Evolutionary conservation across 2,888 invertebrate species (phyloP), one percentile per base, ranked within the genome.

Genomic region (Homarus gammarus): DNA sequence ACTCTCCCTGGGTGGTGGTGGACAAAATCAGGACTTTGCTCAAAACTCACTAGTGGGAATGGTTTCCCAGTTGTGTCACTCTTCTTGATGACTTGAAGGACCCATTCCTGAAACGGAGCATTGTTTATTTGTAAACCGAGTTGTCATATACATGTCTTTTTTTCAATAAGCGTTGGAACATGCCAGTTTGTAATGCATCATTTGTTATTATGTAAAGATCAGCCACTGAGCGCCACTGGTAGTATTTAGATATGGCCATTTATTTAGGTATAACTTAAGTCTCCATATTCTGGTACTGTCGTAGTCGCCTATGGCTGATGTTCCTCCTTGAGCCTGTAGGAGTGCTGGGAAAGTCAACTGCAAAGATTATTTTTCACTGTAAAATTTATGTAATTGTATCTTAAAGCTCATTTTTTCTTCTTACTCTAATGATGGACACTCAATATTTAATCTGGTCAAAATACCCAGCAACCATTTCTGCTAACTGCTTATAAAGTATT

Each of bases 291-390:
- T 70, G 44, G 78, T 33, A 33, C 56, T 33, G 36, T 56, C 77
- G 33, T 33, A 33, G 56, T 78, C 78, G 33, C 78, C 82, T 49
- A 44, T 68, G 70, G 44, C 68, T 83, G 81, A 49, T 40, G 49
- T 49, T 68, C 82, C 70, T 83, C 82, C 70, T 49, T 49, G 70
- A 83, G 38, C 12, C 49, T 83, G 70, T 49, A n/a, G 70, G 82
- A 31, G 82, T 40, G 70, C 68, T 33, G 44, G 70, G 49, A 83
- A 68, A 44, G 82, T 56, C 51, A 33, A n/a, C n/a, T n/a, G n/a
- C n/a, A n/a, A n/a, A n/a, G n/a, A n/a, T n/a, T n/a, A n/a, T n/a
- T n/a, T n/a, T n/a, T n/a, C n/a, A n/a, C n/a, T n/a, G n/a, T n/a
- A n/a, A n/a, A n/a, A n/a, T n/a, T n/a, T n/a, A n/a, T n/a, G n/a